phyloP scores from a whole-genome alignment of 2,888 invertebrate genomes.

The Coleophora deauratella region DNA sequence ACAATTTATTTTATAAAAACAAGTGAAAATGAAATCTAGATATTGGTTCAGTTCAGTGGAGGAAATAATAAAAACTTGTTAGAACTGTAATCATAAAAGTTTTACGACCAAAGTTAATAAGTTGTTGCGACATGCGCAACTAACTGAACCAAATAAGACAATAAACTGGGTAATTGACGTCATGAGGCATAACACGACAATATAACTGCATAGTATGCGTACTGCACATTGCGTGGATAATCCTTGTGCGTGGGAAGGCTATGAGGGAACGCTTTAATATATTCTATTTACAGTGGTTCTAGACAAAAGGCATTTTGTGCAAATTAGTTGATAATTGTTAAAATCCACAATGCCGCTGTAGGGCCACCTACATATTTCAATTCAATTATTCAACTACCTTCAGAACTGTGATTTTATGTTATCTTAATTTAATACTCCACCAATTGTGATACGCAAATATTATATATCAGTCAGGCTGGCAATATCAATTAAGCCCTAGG shows the following conservation, averaged over 20 bases:
- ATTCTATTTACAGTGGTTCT: background rate
- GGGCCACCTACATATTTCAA: too few relatives aligned
- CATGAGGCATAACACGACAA: background rate
- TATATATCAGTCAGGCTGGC: too few relatives aligned
- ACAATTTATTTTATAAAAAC: background rate
- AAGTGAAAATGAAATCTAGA: background rate
- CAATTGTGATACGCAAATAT: too few relatives aligned
- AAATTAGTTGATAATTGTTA: too few relatives aligned
- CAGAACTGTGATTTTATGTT: too few relatives aligned
- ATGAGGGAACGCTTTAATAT: conserved; percentile 17
- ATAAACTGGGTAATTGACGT: conserved; percentile 2
- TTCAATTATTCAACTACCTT: too few relatives aligned
- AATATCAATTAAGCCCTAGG: too few relatives aligned
- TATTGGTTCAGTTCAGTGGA: background rate
- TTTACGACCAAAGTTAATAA: too few relatives aligned
- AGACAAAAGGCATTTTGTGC: conserved; percentile 6
- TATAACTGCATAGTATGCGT: background rate
- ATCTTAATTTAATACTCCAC: too few relatives aligned
- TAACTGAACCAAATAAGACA: conserved; percentile 3
- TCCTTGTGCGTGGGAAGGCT: conserved; percentile 37
- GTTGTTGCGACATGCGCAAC: background rate
- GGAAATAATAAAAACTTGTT: background rate
- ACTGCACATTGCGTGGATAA: conserved; percentile 29
- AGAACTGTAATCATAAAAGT: too few relatives aligned
- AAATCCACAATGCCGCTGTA: too few relatives aligned